phyloP scores from a whole-genome alignment of 1,140 invertebrate species.

The Heliothis virescens region DNA sequence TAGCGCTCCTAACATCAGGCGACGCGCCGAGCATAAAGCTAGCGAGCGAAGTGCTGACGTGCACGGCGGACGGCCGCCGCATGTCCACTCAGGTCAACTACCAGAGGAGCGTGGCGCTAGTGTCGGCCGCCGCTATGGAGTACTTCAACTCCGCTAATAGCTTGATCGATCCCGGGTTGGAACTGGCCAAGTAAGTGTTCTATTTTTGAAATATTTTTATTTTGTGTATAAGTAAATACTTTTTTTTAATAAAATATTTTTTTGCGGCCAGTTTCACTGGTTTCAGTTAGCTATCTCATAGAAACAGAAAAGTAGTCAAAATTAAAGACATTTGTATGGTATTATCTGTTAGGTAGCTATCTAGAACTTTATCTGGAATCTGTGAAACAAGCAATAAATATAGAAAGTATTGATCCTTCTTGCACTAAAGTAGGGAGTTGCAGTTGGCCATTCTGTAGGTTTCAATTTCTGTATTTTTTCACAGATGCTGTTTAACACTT shows the following conservation, averaged over 20 bases:
- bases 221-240: too few relatives aligned
- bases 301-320: too few relatives aligned
- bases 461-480: not conserved
- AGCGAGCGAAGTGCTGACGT: constrained; percentile 63
- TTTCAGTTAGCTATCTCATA: too few relatives aligned
- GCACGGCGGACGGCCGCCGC: constrained; percentile 40
- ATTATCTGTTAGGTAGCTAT: too few relatives aligned
- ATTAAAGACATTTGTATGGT: too few relatives aligned
- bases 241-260: too few relatives aligned
- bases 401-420: too few relatives aligned
- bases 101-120: constrained; percentile 60
- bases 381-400: too few relatives aligned
- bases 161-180: constrained; percentile 69
- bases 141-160: constrained; percentile 77
- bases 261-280: too few relatives aligned
- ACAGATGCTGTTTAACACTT: constrained; percentile 70
- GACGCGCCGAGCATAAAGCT: constrained; percentile 67
- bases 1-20: constrained; percentile 72
- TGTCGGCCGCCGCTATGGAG: constrained; percentile 65
- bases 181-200: constrained; percentile 66
- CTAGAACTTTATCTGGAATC: too few relatives aligned
- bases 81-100: constrained; percentile 55
- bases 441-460: not conserved
- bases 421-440: too few relatives aligned
- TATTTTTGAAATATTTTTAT: not conserved